Evolutionary conservation across 2,797 vertebrate genomes (phyloP).

Genomic region (Lagorchestes hirsutus): DNA sequence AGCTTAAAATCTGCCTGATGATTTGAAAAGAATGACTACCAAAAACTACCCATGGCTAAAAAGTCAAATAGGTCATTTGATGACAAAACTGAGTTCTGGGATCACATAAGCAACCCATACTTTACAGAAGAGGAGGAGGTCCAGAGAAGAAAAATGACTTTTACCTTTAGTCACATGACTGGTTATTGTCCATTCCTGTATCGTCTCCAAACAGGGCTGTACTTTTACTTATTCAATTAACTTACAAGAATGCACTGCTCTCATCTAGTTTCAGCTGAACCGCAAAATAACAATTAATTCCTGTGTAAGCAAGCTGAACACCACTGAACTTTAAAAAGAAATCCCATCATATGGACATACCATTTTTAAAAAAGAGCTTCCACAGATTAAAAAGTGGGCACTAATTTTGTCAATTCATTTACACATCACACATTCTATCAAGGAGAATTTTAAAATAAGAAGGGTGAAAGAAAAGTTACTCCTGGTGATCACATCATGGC

Average conservation of each 20-base stretch:
- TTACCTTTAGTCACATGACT: not conserved
- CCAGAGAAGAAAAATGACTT: not conserved
- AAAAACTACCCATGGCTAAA: not conserved
- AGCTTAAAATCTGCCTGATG: not conserved
- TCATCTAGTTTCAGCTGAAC: conserved; percentile 21
- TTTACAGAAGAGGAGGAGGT: not conserved
- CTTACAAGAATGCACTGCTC: not conserved
- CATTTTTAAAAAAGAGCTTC: conserved; percentile 47
- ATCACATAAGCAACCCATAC: not conserved
- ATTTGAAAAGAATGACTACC: not conserved
- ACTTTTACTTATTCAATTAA: not conserved
- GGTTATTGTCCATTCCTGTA: not conserved
- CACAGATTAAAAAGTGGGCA: conserved; percentile 60
- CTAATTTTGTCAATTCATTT: conserved; percentile 64
- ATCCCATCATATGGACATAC: conserved; percentile 30
- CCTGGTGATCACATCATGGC: conserved; percentile 69
- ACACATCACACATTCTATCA: conserved; percentile 62
- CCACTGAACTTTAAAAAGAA: conserved; percentile 13
- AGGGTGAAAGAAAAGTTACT: conserved; percentile 57
- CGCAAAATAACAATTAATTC: not conserved
- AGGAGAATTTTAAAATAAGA: conserved; percentile 60
- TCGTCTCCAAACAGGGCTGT: not conserved
- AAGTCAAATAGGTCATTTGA: not conserved
- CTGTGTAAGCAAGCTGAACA: conserved; percentile 47
- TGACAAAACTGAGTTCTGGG: not conserved